Percentiles rank a stretch among this genome's conserved stretches.
Conservation (phyloP, 1,140 invertebrate species). For the Bilobella aurantiaca region DNA sequence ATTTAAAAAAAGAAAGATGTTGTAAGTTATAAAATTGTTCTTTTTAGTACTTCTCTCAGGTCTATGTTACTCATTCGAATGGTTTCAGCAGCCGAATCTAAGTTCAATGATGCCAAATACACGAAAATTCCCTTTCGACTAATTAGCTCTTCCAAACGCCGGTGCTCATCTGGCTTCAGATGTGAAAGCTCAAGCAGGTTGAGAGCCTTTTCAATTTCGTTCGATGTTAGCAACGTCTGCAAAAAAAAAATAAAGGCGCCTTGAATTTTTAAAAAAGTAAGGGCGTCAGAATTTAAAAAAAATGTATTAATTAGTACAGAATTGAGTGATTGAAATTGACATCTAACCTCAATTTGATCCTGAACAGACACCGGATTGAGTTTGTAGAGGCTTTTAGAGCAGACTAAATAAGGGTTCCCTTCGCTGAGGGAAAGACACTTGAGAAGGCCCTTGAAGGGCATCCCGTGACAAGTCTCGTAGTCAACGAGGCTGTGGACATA, state of each 20-base stretch:
- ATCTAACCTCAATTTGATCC: constrained; percentile 30
- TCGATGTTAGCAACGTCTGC: constrained; percentile 18
- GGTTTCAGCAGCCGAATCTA: constrained; percentile 19
- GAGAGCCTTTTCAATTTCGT: constrained; percentile 29
- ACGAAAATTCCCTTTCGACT: constrained; percentile 27
- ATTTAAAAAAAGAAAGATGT: background rate
- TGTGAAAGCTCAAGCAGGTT: constrained; percentile 22
- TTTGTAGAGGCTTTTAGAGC: constrained; percentile 23
- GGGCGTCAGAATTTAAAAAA: no score
- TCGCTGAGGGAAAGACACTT: constrained; percentile 26
- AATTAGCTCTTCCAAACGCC: constrained; percentile 20
- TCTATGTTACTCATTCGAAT: constrained; percentile 22
- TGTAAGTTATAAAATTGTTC: background rate
- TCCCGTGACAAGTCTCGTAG: constrained; percentile 6
- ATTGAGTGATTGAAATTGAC: background rate
- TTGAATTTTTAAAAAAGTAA: no score
- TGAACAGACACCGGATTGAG: constrained; percentile 27
- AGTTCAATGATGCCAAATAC: constrained; percentile 16
- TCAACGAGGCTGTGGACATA: constrained; percentile 20
- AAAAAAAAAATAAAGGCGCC: constrained; percentile 7
- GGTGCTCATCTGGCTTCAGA: constrained; percentile 15
- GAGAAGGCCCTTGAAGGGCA: constrained; percentile 2
- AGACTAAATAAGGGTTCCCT: constrained; percentile 31
- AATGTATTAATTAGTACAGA: no score
- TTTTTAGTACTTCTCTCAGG: constrained; percentile 25